Evolutionary conservation across 2,113 vertebrate species (phyloP).

Genomic region (Smithornis capensis): DNA sequence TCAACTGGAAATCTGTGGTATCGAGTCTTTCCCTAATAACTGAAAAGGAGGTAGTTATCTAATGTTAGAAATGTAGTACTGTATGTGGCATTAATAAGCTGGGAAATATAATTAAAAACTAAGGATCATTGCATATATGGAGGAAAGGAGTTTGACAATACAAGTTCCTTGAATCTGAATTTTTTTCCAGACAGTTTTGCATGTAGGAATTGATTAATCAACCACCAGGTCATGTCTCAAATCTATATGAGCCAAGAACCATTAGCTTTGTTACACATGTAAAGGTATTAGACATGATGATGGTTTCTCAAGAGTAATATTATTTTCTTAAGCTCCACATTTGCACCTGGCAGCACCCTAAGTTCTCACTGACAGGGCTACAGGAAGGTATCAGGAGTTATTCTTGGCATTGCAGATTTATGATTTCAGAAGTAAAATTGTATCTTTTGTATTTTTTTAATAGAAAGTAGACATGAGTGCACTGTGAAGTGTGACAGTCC

Average conservation of each 20-base stretch:
- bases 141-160: background rate
- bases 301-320: background rate
- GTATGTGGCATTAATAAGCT: background rate
- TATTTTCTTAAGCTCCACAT: background rate
- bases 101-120: background rate
- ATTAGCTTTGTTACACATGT: background rate
- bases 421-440: background rate
- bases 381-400: background rate
- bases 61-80: background rate
- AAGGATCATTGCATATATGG: background rate
- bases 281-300: background rate
- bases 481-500: background rate
- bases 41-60: background rate
- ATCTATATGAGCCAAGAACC: background rate
- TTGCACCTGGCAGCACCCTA: background rate
- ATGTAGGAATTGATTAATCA: background rate
- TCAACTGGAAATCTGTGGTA: background rate
- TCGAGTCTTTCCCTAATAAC: background rate
- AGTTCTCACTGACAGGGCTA: background rate
- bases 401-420: background rate
- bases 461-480: background rate
- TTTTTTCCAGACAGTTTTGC: background rate
- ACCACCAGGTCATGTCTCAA: background rate
- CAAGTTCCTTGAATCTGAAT: background rate
- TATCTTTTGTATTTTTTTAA: background rate